A percentile compares a stretch with the other conserved stretches of the same genome.
Evolutionary conservation across 2,113 vertebrate genomes (phyloP).

Genomic region (Lonchura striata): DNA sequence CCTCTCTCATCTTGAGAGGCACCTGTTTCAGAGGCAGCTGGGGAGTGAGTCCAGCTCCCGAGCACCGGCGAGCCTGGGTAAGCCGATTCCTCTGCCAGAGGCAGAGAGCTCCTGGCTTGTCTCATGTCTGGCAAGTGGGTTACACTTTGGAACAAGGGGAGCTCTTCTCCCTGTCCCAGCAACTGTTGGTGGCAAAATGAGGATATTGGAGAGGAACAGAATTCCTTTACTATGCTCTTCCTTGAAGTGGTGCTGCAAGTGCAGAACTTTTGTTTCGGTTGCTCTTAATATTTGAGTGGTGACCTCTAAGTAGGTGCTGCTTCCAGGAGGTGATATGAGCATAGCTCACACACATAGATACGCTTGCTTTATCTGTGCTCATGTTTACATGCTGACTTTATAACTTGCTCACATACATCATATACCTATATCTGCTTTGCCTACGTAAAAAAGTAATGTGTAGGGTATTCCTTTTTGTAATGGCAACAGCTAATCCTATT

Average conservation of each 20-base stretch:
- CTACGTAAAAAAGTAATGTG: background rate
- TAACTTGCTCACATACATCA: background rate
- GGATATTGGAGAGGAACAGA: background rate
- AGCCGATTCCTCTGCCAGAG: background rate
- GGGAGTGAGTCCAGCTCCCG: background rate
- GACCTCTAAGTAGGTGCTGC: background rate
- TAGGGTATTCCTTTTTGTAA: background rate
- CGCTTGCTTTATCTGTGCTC: background rate
- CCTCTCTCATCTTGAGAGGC: background rate
- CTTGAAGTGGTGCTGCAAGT: background rate
- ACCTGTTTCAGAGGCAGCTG: background rate
- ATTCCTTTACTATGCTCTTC: background rate
- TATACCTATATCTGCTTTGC: background rate
- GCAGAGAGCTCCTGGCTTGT: background rate
- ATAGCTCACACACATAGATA: rapidly evolving
- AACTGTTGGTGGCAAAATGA: background rate
- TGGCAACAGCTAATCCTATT: background rate
- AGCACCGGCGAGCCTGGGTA: background rate
- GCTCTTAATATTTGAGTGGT: background rate
- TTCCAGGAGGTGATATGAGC: background rate
- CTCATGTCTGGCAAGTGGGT: background rate
- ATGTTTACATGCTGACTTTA: background rate
- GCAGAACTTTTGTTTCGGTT: background rate
- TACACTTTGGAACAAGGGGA: background rate
- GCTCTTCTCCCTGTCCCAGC: background rate